phyloP scores from a whole-genome alignment of 2,888 invertebrate species.

The Timandra comae region DNA sequence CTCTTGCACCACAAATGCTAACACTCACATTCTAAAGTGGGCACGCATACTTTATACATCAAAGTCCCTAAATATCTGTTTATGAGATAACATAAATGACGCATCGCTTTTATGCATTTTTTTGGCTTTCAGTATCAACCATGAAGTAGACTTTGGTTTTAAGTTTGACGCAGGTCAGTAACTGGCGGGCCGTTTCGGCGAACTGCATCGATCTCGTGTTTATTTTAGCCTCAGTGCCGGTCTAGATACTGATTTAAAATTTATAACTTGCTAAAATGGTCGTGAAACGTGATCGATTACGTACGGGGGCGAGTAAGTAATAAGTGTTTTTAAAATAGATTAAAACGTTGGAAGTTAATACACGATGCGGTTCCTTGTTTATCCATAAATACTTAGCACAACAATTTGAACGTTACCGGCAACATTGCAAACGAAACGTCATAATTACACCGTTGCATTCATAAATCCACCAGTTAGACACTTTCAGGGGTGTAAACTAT shows the following conservation, averaged over 20 bases:
- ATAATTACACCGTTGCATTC: conserved; percentile 60
- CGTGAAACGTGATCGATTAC: conserved; percentile 32
- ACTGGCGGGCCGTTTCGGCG: conserved; percentile 27
- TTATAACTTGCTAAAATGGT: conserved; percentile 44
- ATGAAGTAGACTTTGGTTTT: no score
- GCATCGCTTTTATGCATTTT: no score
- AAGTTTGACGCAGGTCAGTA: conserved; percentile 21
- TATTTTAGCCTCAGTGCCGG: conserved; percentile 49
- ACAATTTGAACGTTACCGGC: no score
- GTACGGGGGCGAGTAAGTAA: no score
- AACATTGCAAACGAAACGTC: conserved; percentile 39
- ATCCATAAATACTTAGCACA: no score
- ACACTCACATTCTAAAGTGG: conserved; percentile 32
- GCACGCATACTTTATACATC: conserved; percentile 22
- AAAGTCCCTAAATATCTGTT: no score
- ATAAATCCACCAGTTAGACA: conserved; percentile 63
- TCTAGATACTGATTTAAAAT: conserved; percentile 56
- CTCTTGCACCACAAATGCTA: conserved; percentile 58
- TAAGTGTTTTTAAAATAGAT: no score
- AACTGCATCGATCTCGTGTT: conserved; percentile 55
- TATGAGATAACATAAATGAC: no score
- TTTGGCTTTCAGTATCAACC: no score
- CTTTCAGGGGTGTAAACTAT: conserved; percentile 49
- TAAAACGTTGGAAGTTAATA: no score
- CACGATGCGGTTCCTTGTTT: no score